phyloP scores from a whole-genome alignment of 2,113 vertebrate species.

The Synodontis membranacea region DNA sequence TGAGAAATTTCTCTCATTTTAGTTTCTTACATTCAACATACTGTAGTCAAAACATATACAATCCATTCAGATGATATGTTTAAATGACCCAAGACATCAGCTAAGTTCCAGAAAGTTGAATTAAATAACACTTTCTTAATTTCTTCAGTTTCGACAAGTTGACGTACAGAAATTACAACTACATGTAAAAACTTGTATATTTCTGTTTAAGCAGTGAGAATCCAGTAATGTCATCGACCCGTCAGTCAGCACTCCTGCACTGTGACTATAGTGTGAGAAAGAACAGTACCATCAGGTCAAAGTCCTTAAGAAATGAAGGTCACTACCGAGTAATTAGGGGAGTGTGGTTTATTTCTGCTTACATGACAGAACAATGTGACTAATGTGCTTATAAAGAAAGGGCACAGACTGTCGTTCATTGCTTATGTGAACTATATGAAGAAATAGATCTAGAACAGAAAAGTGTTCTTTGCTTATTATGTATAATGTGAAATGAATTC shows the following conservation, averaged over 20 bases:
- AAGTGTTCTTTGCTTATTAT: neutral
- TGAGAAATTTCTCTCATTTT: too few species aligned
- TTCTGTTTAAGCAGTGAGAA: neutral
- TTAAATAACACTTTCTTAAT: neutral
- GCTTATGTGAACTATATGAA: neutral
- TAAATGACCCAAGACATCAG: too few species aligned
- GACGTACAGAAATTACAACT: neutral
- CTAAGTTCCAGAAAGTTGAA: neutral
- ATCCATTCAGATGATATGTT: too few species aligned
- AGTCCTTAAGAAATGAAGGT: neutral
- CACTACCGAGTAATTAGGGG: neutral
- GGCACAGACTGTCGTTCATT: neutral
- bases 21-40: too few species aligned
- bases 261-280: slow-evolving; percentile 12
- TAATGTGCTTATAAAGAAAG: slow-evolving; percentile 2
- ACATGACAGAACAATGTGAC: neutral
- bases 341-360: slow-evolving; percentile 6
- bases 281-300: slow-evolving; percentile 28
- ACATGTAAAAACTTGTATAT: neutral
- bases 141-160: neutral
- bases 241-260: neutral
- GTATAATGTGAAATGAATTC: neutral
- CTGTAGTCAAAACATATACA: too few species aligned
- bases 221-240: neutral
- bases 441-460: slow-evolving; percentile 2